Evolutionary conservation across 1,140 invertebrate species (phyloP), one percentile per base, ranked within the genome.

Genomic region (Trachymyrmex septentrionalis): DNA sequence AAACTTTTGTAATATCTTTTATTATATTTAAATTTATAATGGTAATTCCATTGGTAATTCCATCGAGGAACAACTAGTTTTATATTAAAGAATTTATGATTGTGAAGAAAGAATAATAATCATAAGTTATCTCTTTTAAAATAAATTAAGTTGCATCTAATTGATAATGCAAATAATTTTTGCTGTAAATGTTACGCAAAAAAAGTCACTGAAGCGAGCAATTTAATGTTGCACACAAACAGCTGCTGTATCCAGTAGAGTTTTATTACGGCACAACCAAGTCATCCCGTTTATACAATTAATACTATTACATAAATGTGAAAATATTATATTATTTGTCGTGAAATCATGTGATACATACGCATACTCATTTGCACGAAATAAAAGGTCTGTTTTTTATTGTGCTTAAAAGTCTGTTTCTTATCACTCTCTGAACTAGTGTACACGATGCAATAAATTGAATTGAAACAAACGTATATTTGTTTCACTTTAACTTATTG

Each of bases 211-310:
- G 30, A 34, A 38, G 0, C 50, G 2, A 67, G 27, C 48, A 21
- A 63, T 48, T 80, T 24, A 38, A 21, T 38, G 16, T 21, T 24
- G n/a, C 55, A 21, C n/a, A 19, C 21, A 66, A 66, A 78, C 16
- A 30, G 59, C 38, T 24, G 44, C 14, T 27, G 9, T 27, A 44
- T 82, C 34, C 34, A 10, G 21, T 19, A 2, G 1, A 16, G 12
- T 38, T 78, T 80, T 80, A 24, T 69, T 48, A 30, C 19, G 24
- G 19, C 14, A 21, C 63, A n/a, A 82, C 57, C 24, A 61, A 73
- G 71, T 81, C 21, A 55, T 24, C 10, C 9, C 4, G 24, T n/a
- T 44, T 24, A 19, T 57, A 30, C n/a, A 72, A n/a, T 9, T 34
- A 27, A 30, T 67, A 6, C 34, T 38, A 6, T 19, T 34, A 50